Evolutionary conservation across 30 jellyfish, hydroid and myxozoan species (phyloP).

Genomic region (Catostylus mosaicus): DNA sequence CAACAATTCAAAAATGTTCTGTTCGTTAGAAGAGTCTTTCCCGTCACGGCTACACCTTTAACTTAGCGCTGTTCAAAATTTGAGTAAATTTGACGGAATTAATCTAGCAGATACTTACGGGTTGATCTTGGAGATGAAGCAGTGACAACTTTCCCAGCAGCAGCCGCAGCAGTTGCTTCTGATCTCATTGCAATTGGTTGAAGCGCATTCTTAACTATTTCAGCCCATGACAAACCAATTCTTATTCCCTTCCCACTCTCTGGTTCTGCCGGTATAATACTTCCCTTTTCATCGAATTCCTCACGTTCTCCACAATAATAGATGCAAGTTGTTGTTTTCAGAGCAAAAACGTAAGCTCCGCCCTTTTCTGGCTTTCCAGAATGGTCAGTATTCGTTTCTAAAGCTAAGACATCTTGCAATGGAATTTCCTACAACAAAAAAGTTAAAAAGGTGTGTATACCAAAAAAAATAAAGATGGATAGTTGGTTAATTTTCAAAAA

Average conservation of each 20-base stretch:
- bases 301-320: constrained; percentile 97
- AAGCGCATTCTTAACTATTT: constrained; percentile 80
- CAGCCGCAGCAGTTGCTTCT: constrained; percentile 67
- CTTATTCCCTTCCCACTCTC: constrained; percentile 95
- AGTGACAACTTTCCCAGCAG: constrained; percentile 48
- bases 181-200: constrained; percentile 89
- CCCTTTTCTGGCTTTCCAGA: constrained; percentile 92
- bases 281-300: constrained; percentile 84
- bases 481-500: too few relatives aligned
- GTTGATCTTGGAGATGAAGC: constrained; percentile 27
- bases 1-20: too few relatives aligned
- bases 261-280: constrained; percentile 92
- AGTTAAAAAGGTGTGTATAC: too few relatives aligned
- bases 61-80: too few relatives aligned
- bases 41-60: too few relatives aligned
- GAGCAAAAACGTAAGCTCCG: constrained; percentile 89
- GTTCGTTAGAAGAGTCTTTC: too few relatives aligned
- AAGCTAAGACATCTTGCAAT: constrained; percentile 82
- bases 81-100: too few relatives aligned
- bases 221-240: constrained; percentile 98
- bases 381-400: constrained; percentile 94
- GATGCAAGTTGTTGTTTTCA: constrained; percentile 71
- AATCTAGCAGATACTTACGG: constrained; percentile 41
- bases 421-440: constrained; percentile 89
- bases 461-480: too few relatives aligned